Conservation (phyloP, 92 coral and sea anemone species). For the Zoanthus sociatus region DNA sequence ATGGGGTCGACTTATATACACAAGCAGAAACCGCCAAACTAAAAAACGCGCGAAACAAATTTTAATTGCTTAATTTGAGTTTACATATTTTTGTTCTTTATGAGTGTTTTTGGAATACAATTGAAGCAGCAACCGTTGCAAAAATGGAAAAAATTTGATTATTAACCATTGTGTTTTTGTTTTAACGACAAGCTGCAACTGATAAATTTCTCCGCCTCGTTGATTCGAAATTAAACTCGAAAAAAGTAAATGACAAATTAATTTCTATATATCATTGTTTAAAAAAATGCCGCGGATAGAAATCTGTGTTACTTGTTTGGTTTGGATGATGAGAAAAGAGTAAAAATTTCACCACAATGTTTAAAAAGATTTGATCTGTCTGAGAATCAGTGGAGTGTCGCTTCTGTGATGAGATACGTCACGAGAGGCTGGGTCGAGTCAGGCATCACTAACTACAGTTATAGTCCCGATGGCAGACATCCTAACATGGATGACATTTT, state of each 20-base stretch:
- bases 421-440: constrained; percentile 87
- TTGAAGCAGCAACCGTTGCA: constrained; percentile 4
- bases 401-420: constrained; percentile 67
- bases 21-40: too few species aligned
- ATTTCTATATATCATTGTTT: neutral
- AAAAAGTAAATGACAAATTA: constrained; percentile 5
- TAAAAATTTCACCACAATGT: neutral
- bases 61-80: too few species aligned
- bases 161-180: neutral
- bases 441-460: neutral
- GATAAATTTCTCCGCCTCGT: constrained; percentile 12
- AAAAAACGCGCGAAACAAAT: too few species aligned
- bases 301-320: neutral
- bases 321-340: neutral
- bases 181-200: neutral
- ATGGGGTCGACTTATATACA: too few species aligned
- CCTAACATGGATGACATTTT: constrained; percentile 87
- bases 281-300: neutral
- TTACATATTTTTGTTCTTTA: too few species aligned
- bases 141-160: constrained; percentile 34
- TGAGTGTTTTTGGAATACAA: neutral
- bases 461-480: constrained; percentile 25
- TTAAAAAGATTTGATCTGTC: constrained; percentile 10
- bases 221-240: neutral
- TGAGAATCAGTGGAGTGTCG: constrained; percentile 41